Evolutionary conservation across 2,888 invertebrate species (phyloP).

Genomic region (Ypsolopha sequella): DNA sequence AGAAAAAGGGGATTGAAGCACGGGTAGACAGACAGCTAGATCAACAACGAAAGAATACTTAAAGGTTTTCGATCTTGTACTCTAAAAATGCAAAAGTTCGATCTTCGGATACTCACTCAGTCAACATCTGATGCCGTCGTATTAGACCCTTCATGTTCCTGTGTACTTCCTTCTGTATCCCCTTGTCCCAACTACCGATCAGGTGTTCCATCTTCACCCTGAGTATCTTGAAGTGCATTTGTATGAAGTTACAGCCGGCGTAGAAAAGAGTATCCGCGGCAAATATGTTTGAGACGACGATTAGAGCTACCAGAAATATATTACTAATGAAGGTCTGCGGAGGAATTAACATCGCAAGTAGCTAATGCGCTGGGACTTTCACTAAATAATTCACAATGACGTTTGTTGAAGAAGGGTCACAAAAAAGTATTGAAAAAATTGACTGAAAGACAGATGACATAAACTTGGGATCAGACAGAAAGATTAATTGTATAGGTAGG

Average conservation of each 20-base stretch:
- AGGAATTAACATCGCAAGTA: too few relatives aligned
- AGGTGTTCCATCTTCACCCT: conserved; percentile 26
- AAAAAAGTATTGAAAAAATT: too few relatives aligned
- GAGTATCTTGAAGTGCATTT: conserved; percentile 42
- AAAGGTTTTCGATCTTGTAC: too few relatives aligned
- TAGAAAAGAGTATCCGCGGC: conserved; percentile 37
- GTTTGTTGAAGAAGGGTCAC: too few relatives aligned
- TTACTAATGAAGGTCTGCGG: too few relatives aligned
- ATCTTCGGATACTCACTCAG: conserved; percentile 25
- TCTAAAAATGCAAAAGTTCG: neutral
- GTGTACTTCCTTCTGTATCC: conserved; percentile 12
- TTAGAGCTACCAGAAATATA: conserved; percentile 26
- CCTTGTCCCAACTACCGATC: conserved; percentile 9
- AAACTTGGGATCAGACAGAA: too few relatives aligned
- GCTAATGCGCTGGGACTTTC: too few relatives aligned
- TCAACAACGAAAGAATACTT: too few relatives aligned
- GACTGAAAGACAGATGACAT: too few relatives aligned
- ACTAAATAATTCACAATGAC: too few relatives aligned
- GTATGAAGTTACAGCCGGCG: conserved; percentile 32
- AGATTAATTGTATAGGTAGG: too few relatives aligned
- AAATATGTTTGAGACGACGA: conserved; percentile 27
- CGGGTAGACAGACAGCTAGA: too few relatives aligned
- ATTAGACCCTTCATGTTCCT: conserved; percentile 20
- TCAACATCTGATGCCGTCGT: conserved; percentile 35
- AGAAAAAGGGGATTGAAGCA: neutral